Evolutionary conservation across 2,888 invertebrate genomes (phyloP).

Genomic region (Melikaiella ostensackeni): DNA sequence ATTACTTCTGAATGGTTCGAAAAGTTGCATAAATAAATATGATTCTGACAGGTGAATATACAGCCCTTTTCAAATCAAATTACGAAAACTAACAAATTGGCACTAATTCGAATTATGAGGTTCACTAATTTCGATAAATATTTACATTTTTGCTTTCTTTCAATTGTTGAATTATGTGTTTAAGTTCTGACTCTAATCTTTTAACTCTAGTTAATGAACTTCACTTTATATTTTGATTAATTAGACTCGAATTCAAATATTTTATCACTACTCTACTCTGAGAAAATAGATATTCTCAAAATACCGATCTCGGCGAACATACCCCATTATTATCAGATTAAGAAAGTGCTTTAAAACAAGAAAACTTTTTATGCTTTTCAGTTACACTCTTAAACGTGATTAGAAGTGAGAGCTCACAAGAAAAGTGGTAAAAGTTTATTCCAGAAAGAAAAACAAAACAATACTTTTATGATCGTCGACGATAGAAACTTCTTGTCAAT

Average conservation of each 20-base stretch:
- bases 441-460: conserved; percentile 53
- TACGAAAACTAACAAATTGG: too few species aligned
- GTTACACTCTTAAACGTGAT: not conserved
- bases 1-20: too few species aligned
- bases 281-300: not conserved
- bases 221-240: too few species aligned
- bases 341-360: not conserved
- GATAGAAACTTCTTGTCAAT: conserved; percentile 45
- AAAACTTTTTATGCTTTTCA: conserved; percentile 1
- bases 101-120: too few species aligned
- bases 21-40: too few species aligned
- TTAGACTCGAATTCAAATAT: not conserved
- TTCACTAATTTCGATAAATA: too few species aligned
- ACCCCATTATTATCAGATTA: not conserved
- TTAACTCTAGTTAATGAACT: not conserved
- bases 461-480: conserved; percentile 53
- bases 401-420: conserved; percentile 9
- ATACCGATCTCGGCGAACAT: not conserved
- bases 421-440: conserved; percentile 32
- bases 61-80: too few species aligned
- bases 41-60: too few species aligned
- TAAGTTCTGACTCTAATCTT: not conserved
- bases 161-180: not conserved
- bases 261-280: not conserved
- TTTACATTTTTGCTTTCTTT: too few species aligned